Evolutionary conservation across 2,888 invertebrate genomes (phyloP), one percentile per base, ranked within the genome.

Genomic region (Perithous albicinctus): DNA sequence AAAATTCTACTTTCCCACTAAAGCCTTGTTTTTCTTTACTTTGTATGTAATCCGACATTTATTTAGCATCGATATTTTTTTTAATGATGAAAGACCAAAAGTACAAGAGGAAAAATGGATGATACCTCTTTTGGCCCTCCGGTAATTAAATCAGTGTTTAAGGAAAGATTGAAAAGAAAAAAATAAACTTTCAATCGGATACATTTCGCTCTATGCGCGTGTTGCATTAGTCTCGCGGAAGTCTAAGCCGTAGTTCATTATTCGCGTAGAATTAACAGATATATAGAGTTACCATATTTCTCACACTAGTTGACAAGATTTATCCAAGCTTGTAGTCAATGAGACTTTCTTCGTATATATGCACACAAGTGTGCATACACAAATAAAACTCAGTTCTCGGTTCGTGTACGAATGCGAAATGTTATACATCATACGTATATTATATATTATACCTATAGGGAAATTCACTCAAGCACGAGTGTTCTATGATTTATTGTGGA

Each of bases 171-270:
- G n/a, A n/a, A n/a, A n/a, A n/a, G n/a, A n/a, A n/a, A n/a, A n/a
- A n/a, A n/a, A n/a, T n/a, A n/a, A n/a, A n/a, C n/a, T n/a, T n/a
- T n/a, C n/a, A 43, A 48, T 10, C 74, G 70, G 69, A 51, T 70
- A 74, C 48, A 56, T 61, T 48, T 78, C 32, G 59, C 56, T 46
- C 48, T 46, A 78, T 74, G 64, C 74, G 72, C 78, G 59, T 70
- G 66, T 72, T 64, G 46, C 54, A 26, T 32, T 32, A 51, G 26
- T 41, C 51, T 26, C 64, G 32, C 63, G 48, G 43, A 61, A 70
- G 63, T 69, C 66, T 38, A 59, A 35, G 41, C 54, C 48, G 29
- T 78, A 78, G 75, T 82, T 59, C 78, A 78, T 82, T 70, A 61
- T 18, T 43, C 18, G 69, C 75, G 51, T 46, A 15, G 69, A 82